Percentiles rank a stretch among this genome's conserved stretches.
These are phyloP conservation scores for Pseudomyrmex flavicornis DNA, from an alignment of 1,140 invertebrate genomes.

Conservation along the genomic window DNA sequence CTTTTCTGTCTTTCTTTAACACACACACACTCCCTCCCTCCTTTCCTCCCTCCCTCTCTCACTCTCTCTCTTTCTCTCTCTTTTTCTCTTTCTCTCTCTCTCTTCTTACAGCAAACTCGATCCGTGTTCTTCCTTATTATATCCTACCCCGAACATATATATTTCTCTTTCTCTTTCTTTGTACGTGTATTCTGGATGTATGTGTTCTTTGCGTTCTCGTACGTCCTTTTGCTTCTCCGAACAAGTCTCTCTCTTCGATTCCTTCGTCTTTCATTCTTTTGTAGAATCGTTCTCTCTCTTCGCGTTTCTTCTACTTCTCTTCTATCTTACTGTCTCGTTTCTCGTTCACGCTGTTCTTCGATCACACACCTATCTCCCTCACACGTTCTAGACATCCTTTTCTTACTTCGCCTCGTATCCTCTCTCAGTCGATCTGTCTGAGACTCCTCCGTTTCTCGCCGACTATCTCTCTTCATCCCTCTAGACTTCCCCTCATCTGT, in stretches of 20 bases:
- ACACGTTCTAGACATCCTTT: slow-evolving; percentile 17
- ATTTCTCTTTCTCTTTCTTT: slow-evolving; percentile 62
- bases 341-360: slow-evolving; percentile 25
- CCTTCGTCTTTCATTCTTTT: slow-evolving; percentile 63
- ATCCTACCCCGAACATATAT: slow-evolving; percentile 39
- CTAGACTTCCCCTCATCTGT: slow-evolving; percentile 20
- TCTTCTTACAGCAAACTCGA: slow-evolving; percentile 48
- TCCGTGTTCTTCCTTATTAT: slow-evolving; percentile 58
- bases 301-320: slow-evolving; percentile 45
- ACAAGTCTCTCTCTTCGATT: slow-evolving; percentile 52
- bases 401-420: slow-evolving; percentile 17
- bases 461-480: slow-evolving; percentile 48
- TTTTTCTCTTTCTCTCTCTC: too few species aligned
- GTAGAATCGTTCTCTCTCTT: slow-evolving; percentile 29
- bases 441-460: slow-evolving; percentile 36
- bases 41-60: too few species aligned
- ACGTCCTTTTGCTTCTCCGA: slow-evolving; percentile 41
- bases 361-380: not conserved
- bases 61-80: slow-evolving; percentile 40
- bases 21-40: too few species aligned
- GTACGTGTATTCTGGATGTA: too few species aligned
- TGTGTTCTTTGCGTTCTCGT: slow-evolving; percentile 55
- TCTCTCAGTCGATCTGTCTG: slow-evolving; percentile 59
- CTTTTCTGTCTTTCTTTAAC: too few species aligned
- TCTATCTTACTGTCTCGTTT: slow-evolving; percentile 55